Base-by-base conservation (phyloP, 2,113 vertebrate genomes). In the Calcarius ornatus region DNA sequence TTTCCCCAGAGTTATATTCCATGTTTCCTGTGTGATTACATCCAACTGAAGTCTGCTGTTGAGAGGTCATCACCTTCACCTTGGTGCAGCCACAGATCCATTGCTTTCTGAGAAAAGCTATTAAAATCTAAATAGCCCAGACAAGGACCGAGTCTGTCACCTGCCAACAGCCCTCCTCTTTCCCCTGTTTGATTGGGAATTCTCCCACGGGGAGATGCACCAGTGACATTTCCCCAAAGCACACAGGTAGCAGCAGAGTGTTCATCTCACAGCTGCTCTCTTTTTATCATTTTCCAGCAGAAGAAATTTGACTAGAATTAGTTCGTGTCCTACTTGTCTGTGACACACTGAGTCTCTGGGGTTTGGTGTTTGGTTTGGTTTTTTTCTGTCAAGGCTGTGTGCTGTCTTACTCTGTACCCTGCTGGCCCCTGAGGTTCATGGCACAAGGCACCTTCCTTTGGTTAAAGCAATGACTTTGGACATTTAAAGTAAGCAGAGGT, bases 101-200 rank as follows among this genome's bases (percentile, higher is more conserved):
- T 59, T 82, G 45, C 40, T 88, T 90, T 84, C 77, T 81, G 69
- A 92, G 69, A 84, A 95, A 88, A 88, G 48, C 88, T 79, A 37
- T 92, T 93, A 86, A 79, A 70, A 79, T n/a, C 53, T 88, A 76
- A 92, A n/a, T 40, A 86, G 50, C 42, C 30, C 72, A 72, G 53
- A 54, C 53, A 77, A 56, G 43, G 72, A 56, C 13, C 2, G 1
- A 61, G 60, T 71, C 57, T 68, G 68, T 77, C 63, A 88, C 31
- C 38, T 92, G 82, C 43, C 50, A 73, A 2, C 68, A 76, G 31
- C 78, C 48, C 27, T 92, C 51, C 80, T 84, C 64, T 79, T 51
- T 35, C 70, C 15, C 38, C 30, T 38, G 0, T 65, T 54, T 83
- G 43, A 70, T 15, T 35, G 64, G 88, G 65, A 86, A 15, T 86